Evolutionary conservation across 2,113 vertebrate species (phyloP), one percentile per base, ranked within the genome.

Genomic region (Polypterus senegalus): DNA sequence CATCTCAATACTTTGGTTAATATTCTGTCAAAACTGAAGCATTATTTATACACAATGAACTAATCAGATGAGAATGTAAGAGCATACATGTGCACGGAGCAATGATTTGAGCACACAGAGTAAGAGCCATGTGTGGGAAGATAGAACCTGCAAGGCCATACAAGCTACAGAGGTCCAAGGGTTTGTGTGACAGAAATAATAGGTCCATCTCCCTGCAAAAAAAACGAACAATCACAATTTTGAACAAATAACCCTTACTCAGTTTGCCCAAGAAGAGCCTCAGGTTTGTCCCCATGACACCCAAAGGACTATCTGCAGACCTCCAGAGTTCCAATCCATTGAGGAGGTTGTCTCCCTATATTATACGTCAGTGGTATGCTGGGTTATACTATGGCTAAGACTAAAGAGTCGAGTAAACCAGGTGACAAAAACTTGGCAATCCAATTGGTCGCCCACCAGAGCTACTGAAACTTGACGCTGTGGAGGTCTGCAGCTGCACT

Each of bases 281-380:
- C 52, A 65, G 65, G n/a, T 60, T 70, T 45, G 59, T 62, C 49
- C 62, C 55, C 43, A 62, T 3, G n/a, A 65, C 64, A 59, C 62
- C 27, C 27, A 27, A 27, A 27, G 2, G 27, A 27, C 27, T 27
- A 27, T 27, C 27, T 27, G 27, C 27, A 27, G 27, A 27, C 27
- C 27, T 27, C 27, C 27, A 27, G 27, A 27, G 27, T 27, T 27
- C 27, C 27, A 27, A 27, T 27, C 27, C 27, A 27, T 27, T 27
- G 27, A 27, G 27, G 27, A 27, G 27, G 27, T 27, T 27, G 27
- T 27, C 27, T 27, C 27, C 27, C 27, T 27, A 27, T 27, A 27
- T 27, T 27, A 27, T 27, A 27, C 27, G 27, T 27, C 2, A 27
- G 27, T 27, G 27, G 27, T 27, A 27, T 27, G 27, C 27, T 1